Base-by-base conservation (phyloP, 2,797 vertebrate species). In the Bovichtus diacanthus region DNA sequence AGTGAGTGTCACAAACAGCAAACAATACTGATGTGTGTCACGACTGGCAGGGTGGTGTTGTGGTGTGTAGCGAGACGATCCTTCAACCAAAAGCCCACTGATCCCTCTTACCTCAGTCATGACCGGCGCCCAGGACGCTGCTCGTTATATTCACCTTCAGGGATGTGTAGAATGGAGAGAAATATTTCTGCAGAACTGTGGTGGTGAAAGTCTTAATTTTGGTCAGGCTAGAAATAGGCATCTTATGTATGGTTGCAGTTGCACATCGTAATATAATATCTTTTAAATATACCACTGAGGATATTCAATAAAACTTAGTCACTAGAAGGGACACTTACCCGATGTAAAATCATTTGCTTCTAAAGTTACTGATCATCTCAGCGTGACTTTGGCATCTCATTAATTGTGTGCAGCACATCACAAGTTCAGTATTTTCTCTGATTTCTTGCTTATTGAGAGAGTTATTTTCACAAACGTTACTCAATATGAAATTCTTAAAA, bases 1-100 rank as follows among this genome's bases (percentile, higher is more conserved):
- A 95, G 98, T 99, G 72, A 86, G 93, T 86, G 74, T 81, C 69
- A 63, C 72, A 39, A 27, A 34, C 27, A 15, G 39, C 34, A 81
- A 79, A 79, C 53, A 74, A 59, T 13, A 16, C 31, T 74, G 51
- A 71, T 47, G 34, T 50, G 18, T 71, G 47, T 78, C 74, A 76
- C 58, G 59, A 62, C 77, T 47, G 21, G 21, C 25, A 13, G 7
- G 29, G 23, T 18, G 38, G 15, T 25, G 70, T 38, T n/a, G n/a
- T n/a, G 27, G 38, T 25, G 58, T 43, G 51, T 19, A 31, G 39
- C 36, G 39, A 71, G 21, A 70, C 69, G 12, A 82, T 85, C 44
- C 4, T n/a, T 83, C 82, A 86, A 58, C 54, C 27, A 25, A 67
- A 74, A 46, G 53, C 53, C 41, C 53, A 47, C 41, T 12, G 23